Evolutionary conservation across 2,797 vertebrate species (phyloP), one percentile per base, ranked within the genome.

Genomic region (Labroides dimidiatus): DNA sequence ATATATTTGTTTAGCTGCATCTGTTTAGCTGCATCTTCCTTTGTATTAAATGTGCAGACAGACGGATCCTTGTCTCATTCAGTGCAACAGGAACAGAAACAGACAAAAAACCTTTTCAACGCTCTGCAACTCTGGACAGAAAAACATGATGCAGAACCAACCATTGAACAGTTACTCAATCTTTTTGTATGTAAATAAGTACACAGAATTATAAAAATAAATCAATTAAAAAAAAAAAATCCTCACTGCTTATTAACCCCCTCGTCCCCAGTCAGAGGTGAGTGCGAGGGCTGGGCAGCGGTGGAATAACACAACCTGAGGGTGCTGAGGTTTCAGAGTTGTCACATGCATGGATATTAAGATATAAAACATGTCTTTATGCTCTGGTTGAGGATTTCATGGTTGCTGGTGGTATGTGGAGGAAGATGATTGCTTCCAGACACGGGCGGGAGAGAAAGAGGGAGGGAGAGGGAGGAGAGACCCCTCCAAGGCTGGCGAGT

Each of bases 381-480:
- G 87, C 84, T 86, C 80, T 75, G 68, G 82, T 84, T 85, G 86
- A 82, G 70, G 89, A 93, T 92, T 91, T 92, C 88, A 92, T 89
- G 91, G 87, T 85, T 85, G 84, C 81, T 82, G 78, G 76, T 89
- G 91, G 91, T 88, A 92, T 92, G 92, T 79, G 71, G 75, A 85
- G 79, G 78, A 78, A 77, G 81, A 81, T 91, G 91, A 94, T 93
- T 91, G 87, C 82, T 94, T 93, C 93, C 93, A 94, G 94, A 94
- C 86, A 64, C 54, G 52, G 37, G 49, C 0, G n/a, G 48, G 61
- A 59, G 70, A 79, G 74, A 72, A 77, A 79, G 77, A 75, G 44
- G 44, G 61, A 57, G 74, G 54, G 52, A 16, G 19, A 47, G 62
- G 52, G 75, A 51, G 75, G 69, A 75, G 60, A 76, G 80, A 70